These are phyloP conservation scores for Zaprionus ghesquierei DNA, from an alignment of 1,140 invertebrate genomes.

Conservation along the genomic window DNA sequence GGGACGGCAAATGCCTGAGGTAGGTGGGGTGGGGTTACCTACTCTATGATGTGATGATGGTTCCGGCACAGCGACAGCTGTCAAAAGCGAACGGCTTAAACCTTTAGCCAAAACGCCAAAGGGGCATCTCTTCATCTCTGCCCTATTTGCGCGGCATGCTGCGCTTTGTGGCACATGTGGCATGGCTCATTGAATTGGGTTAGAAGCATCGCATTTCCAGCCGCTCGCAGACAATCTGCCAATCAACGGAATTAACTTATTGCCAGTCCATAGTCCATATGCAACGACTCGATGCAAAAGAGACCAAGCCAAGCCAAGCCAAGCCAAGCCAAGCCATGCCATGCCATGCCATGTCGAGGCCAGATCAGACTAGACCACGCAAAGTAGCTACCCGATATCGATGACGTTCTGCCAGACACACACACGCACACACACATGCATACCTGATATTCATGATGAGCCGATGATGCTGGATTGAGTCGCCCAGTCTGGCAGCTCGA, in stretches of 20 bases:
- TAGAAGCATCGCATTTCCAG: slow-evolving; percentile 70
- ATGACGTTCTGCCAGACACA: slow-evolving; percentile 17
- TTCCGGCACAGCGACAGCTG: slow-evolving; percentile 52
- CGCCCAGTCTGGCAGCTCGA: slow-evolving; percentile 9
- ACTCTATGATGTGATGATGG: slow-evolving; percentile 8
- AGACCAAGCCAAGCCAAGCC: slow-evolving; percentile 8
- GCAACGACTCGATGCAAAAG: slow-evolving; percentile 58
- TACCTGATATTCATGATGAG: slow-evolving; percentile 32
- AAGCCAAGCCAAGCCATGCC: background rate
- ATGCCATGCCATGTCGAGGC: no score
- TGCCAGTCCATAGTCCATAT: slow-evolving; percentile 36
- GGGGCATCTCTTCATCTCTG: slow-evolving; percentile 2
- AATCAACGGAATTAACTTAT: slow-evolving; percentile 60
- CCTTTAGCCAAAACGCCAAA: slow-evolving; percentile 28
- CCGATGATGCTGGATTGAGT: slow-evolving; percentile 29
- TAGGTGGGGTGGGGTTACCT: background rate
- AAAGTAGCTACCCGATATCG: slow-evolving; percentile 11
- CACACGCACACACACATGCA: background rate
- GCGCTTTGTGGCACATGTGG: slow-evolving; percentile 5
- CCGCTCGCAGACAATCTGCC: slow-evolving; percentile 45
- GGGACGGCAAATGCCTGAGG: background rate
- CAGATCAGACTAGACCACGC: background rate
- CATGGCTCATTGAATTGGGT: slow-evolving; percentile 61
- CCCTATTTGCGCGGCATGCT: background rate
- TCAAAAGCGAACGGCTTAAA: slow-evolving; percentile 41